Conservation (phyloP, 2,797 vertebrate species). For the Lepus oiostolus region DNA sequence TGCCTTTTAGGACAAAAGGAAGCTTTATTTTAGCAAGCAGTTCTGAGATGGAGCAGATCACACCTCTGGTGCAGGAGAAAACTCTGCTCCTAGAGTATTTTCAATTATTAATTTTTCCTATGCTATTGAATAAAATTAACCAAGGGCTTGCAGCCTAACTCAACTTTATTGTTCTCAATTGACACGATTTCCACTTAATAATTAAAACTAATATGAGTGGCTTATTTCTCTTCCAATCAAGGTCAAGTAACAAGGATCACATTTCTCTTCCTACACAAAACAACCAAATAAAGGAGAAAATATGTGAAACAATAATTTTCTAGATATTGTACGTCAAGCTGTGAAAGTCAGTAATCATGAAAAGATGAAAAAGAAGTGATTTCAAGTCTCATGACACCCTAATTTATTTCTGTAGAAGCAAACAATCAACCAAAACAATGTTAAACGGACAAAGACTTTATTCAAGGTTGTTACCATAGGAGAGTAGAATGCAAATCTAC, state of each 20-base stretch:
- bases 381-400: not conserved
- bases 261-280: not conserved
- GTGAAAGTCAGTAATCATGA: not conserved
- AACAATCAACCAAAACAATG: not conserved
- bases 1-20: too few species aligned
- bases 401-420: not conserved
- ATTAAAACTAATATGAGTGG: constrained; percentile 9
- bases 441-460: not conserved
- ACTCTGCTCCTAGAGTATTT: not conserved
- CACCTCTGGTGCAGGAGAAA: too few species aligned
- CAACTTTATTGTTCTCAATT: not conserved
- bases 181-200: constrained; percentile 47
- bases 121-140: not conserved
- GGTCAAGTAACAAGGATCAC: not conserved
- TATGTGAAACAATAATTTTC: not conserved
- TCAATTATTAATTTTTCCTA: not conserved
- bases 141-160: not conserved
- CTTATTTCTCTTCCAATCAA: constrained; percentile 3
- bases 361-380: not conserved
- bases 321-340: not conserved
- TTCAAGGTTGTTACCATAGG: not conserved
- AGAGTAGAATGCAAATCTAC: too few species aligned
- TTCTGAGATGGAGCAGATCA: too few species aligned
- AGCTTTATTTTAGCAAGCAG: too few species aligned
- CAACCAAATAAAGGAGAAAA: not conserved